Evolutionary conservation across 2,888 invertebrate species (phyloP).

Genomic region (Apotomis capreana): DNA sequence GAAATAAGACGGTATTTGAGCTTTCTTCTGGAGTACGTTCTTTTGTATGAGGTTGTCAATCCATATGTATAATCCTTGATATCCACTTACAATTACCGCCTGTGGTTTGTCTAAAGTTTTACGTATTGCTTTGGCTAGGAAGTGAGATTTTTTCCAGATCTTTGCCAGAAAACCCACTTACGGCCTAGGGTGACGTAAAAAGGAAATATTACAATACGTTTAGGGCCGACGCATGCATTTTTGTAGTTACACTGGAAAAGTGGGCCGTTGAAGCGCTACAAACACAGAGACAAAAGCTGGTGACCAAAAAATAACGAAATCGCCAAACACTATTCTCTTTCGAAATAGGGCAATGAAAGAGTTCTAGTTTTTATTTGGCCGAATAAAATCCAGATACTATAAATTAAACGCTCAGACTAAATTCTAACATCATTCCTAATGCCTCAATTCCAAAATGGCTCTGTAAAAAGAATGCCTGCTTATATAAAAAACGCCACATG

Average conservation of each 20-base stretch:
- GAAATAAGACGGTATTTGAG: too few relatives aligned
- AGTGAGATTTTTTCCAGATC: too few relatives aligned
- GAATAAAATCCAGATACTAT: not conserved
- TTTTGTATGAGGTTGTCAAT: too few relatives aligned
- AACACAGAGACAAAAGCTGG: not conserved
- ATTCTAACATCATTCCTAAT: conserved; percentile 23
- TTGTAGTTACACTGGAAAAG: not conserved
- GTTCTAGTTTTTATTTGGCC: not conserved
- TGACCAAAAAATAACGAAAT: not conserved
- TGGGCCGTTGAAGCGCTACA: not conserved
- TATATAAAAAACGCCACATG: not conserved
- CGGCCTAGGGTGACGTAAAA: too few relatives aligned
- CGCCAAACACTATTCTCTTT: not conserved
- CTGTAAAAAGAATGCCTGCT: not conserved
- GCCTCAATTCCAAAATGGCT: conserved; percentile 15
- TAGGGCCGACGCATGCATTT: not conserved
- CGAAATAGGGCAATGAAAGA: not conserved
- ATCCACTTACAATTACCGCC: too few relatives aligned
- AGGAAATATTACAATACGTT: too few relatives aligned
- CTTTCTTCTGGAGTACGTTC: too few relatives aligned
- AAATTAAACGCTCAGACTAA: conserved; percentile 23
- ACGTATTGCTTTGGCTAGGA: too few relatives aligned
- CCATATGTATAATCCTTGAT: too few relatives aligned
- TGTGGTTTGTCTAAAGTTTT: too few relatives aligned
- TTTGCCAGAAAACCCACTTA: too few relatives aligned